These are phyloP conservation scores for Choristoneura fumiferana DNA, from an alignment of 1,140 invertebrate genomes.

Conservation along the genomic window DNA sequence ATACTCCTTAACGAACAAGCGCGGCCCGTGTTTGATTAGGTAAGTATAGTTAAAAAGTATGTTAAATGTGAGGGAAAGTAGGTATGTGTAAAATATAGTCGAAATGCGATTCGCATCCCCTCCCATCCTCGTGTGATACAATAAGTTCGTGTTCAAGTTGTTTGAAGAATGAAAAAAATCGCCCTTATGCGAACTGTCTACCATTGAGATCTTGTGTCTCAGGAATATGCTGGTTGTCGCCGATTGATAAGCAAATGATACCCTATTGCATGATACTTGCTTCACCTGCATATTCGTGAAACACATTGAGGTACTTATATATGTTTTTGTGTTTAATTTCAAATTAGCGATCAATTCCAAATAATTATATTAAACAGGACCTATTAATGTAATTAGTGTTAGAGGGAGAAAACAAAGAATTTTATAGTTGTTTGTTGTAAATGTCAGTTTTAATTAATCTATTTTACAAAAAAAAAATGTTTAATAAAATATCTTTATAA, in stretches of 20 bases:
- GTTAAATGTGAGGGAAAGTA: conserved; percentile 12
- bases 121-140: conserved; percentile 49
- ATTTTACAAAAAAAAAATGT: conserved; percentile 73
- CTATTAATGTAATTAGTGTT: conserved; percentile 65
- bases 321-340: conserved; percentile 26
- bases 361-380: conserved; percentile 45
- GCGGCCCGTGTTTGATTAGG: neutral
- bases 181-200: conserved; percentile 19
- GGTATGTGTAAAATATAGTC: conserved; percentile 9
- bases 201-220: too few relatives aligned
- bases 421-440: conserved; percentile 77
- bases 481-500: conserved; percentile 77
- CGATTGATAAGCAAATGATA: too few relatives aligned
- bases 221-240: too few relatives aligned
- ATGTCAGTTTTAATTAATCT: conserved; percentile 76
- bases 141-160: conserved; percentile 54
- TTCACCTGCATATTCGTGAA: too few relatives aligned
- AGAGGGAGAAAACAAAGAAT: conserved; percentile 63
- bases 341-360: conserved; percentile 45
- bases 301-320: too few relatives aligned
- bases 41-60: conserved; percentile 15
- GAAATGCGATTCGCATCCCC: conserved; percentile 14
- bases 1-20: neutral
- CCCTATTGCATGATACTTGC: too few relatives aligned
- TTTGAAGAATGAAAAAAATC: conserved; percentile 22